Percentiles rank a stretch among this genome's conserved stretches.
Conservation (phyloP, 2,113 vertebrate genomes). For the Anseranas semipalmata region DNA sequence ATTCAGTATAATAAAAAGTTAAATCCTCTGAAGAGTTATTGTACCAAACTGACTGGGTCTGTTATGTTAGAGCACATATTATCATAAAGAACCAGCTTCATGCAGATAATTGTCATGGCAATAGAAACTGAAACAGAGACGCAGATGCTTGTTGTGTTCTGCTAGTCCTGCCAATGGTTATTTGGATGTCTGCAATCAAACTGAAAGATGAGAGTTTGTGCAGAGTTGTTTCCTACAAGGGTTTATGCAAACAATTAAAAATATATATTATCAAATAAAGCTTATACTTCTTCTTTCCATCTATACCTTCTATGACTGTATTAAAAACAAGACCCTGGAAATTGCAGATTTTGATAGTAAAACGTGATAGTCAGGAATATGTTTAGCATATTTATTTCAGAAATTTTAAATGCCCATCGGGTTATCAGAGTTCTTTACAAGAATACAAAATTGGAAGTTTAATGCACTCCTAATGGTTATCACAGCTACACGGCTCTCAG, state of each 20-base stretch:
- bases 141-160: background rate
- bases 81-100: background rate
- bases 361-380: background rate
- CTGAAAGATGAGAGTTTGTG: background rate
- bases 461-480: background rate
- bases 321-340: background rate
- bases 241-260: slow-evolving; percentile 35
- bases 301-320: background rate
- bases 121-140: background rate
- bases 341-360: background rate
- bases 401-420: background rate
- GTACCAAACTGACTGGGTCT: slow-evolving; percentile 3
- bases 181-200: slow-evolving; percentile 31
- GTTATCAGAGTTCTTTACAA: background rate
- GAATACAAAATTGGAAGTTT: background rate
- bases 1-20: slow-evolving; percentile 31
- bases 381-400: background rate
- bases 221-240: background rate
- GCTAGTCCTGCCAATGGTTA: background rate
- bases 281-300: background rate
- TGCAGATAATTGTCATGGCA: background rate
- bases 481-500: background rate
- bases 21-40: slow-evolving; percentile 31
- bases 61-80: slow-evolving; percentile 5
- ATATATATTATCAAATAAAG: background rate